A percentile compares a stretch with the other conserved stretches of the same genome.
Conservation (phyloP, 2,797 vertebrate species). For the Triplophysa bombifrons region DNA sequence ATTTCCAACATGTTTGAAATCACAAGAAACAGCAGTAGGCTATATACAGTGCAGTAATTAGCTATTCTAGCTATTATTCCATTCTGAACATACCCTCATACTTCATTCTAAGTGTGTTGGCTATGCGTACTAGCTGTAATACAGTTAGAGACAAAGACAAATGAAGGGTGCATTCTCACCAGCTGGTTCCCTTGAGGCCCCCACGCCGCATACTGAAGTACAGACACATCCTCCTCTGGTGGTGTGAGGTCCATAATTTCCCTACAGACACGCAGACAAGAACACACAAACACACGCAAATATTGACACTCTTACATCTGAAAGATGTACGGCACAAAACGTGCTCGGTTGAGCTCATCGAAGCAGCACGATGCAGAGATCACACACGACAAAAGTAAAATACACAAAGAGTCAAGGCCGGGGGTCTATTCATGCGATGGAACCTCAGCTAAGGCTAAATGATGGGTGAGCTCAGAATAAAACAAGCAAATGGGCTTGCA, state of each 20-base stretch:
- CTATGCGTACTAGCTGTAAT: constrained; percentile 1
- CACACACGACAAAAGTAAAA: constrained; percentile 38
- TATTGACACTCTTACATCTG: constrained; percentile 14
- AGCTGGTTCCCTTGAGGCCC: constrained; percentile 82
- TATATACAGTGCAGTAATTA: not conserved
- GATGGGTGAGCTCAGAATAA: constrained; percentile 40
- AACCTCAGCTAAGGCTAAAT: constrained; percentile 39
- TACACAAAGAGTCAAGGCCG: constrained; percentile 58
- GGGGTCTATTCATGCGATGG: constrained; percentile 72
- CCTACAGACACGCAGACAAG: constrained; percentile 66
- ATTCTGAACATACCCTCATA: not conserved
- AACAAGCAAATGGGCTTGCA: constrained; percentile 64
- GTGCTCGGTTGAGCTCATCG: constrained; percentile 54
- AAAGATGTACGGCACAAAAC: constrained; percentile 44
- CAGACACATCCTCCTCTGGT: constrained; percentile 64
- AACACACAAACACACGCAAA: constrained; percentile 64
- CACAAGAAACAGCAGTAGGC: not conserved
- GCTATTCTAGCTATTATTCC: not conserved
- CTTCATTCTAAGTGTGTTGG: not conserved
- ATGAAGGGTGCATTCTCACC: constrained; percentile 65
- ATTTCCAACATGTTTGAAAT: too few species aligned
- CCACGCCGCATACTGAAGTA: constrained; percentile 80
- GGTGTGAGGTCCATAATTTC: constrained; percentile 74
- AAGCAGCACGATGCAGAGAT: constrained; percentile 60
- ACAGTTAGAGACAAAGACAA: not conserved